These are phyloP conservation scores for Petrocephalus zakoni DNA, from an alignment of 2,113 vertebrate species.

Conservation along the genomic window DNA sequence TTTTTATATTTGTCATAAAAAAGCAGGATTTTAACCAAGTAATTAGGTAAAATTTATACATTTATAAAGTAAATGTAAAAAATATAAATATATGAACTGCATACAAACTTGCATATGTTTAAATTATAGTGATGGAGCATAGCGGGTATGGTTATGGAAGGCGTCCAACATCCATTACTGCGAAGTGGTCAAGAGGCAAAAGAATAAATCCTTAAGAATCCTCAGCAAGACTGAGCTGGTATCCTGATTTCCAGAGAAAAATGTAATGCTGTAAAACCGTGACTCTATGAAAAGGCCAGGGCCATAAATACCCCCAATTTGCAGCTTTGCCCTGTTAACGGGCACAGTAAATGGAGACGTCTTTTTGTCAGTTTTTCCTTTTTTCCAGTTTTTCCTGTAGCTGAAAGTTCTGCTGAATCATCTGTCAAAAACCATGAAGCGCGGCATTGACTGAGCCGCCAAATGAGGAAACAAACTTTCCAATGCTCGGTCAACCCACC, in stretches of 20 bases:
- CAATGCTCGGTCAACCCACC: constrained; percentile 54
- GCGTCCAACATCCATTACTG: too few relatives aligned
- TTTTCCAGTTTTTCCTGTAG: not conserved
- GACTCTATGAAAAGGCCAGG: not conserved
- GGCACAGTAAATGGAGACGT: not conserved
- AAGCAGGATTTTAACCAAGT: too few relatives aligned
- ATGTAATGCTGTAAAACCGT: not conserved
- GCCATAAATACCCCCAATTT: not conserved
- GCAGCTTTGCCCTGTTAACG: not conserved
- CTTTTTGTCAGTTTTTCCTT: not conserved
- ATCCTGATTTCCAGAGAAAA: not conserved
- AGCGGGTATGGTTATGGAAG: too few relatives aligned
- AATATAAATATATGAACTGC: too few relatives aligned
- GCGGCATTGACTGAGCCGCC: constrained; percentile 54
- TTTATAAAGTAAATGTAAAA: too few relatives aligned
- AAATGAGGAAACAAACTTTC: constrained; percentile 56
- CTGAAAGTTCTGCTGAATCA: not conserved
- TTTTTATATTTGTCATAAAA: too few relatives aligned
- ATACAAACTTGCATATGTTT: too few relatives aligned
- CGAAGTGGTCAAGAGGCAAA: too few relatives aligned
- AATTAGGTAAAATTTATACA: too few relatives aligned
- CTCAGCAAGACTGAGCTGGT: not conserved
- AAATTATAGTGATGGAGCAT: too few relatives aligned
- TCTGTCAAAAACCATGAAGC: constrained; percentile 15
- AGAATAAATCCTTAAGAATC: not conserved